Evolutionary conservation across 2,113 vertebrate genomes (phyloP).

Genomic region (Amphiprion ocellaris): DNA sequence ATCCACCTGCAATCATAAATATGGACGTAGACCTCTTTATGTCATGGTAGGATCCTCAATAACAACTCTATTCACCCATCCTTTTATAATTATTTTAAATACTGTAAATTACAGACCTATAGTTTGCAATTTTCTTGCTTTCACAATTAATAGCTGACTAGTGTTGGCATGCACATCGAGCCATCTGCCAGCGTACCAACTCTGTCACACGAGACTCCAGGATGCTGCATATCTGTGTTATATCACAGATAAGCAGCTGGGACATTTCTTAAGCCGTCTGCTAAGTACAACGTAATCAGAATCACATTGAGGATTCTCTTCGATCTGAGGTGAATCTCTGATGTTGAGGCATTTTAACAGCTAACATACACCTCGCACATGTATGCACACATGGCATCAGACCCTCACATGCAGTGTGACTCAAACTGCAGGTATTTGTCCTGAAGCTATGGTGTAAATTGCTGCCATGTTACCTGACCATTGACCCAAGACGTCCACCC

Average conservation of each 20-base stretch:
- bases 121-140: no score
- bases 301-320: constrained; percentile 31
- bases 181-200: background rate
- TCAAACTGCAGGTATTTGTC: constrained; percentile 20
- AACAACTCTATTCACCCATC: background rate
- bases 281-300: constrained; percentile 37
- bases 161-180: no score
- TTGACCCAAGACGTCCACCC: constrained; percentile 11
- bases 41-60: background rate
- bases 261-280: constrained; percentile 13
- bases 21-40: background rate
- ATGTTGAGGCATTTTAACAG: constrained; percentile 26
- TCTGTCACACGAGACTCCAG: background rate
- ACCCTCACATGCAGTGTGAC: constrained; percentile 1
- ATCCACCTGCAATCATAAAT: background rate
- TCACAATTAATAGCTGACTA: no score
- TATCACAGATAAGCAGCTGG: constrained; percentile 29
- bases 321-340: background rate
- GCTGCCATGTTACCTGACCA: constrained; percentile 37
- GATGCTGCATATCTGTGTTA: constrained; percentile 9
- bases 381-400: background rate
- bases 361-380: constrained; percentile 22
- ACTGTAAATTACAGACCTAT: background rate
- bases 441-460: constrained; percentile 6
- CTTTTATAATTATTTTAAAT: background rate